Evolutionary conservation across 1,140 invertebrate genomes (phyloP).

Genomic region (Leucophenga varia): DNA sequence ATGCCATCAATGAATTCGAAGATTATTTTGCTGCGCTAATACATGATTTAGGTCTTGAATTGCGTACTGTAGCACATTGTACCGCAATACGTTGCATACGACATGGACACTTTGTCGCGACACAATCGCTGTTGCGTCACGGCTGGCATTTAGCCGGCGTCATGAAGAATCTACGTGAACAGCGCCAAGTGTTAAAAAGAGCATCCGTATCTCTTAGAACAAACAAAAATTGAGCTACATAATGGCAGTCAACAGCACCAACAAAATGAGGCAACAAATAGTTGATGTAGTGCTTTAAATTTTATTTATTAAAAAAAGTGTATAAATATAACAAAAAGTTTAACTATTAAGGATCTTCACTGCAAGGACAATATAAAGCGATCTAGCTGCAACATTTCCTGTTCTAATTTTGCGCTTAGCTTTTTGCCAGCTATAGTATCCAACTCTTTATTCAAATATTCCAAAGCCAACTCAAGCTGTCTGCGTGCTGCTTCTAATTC

Average conservation of each 20-base stretch:
- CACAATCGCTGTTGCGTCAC: constrained; percentile 76
- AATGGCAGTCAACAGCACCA: constrained; percentile 7
- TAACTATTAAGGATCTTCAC: too few species aligned
- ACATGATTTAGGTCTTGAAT: constrained; percentile 75
- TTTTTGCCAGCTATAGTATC: constrained; percentile 45
- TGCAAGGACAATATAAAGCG: constrained; percentile 25
- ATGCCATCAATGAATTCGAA: constrained; percentile 80
- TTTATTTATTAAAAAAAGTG: too few species aligned
- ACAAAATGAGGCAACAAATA: too few species aligned
- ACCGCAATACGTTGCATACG: constrained; percentile 76
- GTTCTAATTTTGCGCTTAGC: constrained; percentile 32
- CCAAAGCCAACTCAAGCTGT: background rate
- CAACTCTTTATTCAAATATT: constrained; percentile 37
- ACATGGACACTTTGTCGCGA: constrained; percentile 77
- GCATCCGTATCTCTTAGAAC: constrained; percentile 59
- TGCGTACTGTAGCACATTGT: constrained; percentile 80
- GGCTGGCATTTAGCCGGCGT: constrained; percentile 79
- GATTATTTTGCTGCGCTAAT: constrained; percentile 73
- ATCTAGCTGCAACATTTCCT: constrained; percentile 32
- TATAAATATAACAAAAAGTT: too few species aligned
- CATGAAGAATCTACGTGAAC: constrained; percentile 69
- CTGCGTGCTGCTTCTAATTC: constrained; percentile 32
- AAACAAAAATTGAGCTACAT: constrained; percentile 32
- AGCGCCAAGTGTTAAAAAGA: constrained; percentile 59
- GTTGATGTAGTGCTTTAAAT: too few species aligned